Evolutionary conservation across 2,797 vertebrate genomes (phyloP).

Genomic region (Okamejei kenojei): DNA sequence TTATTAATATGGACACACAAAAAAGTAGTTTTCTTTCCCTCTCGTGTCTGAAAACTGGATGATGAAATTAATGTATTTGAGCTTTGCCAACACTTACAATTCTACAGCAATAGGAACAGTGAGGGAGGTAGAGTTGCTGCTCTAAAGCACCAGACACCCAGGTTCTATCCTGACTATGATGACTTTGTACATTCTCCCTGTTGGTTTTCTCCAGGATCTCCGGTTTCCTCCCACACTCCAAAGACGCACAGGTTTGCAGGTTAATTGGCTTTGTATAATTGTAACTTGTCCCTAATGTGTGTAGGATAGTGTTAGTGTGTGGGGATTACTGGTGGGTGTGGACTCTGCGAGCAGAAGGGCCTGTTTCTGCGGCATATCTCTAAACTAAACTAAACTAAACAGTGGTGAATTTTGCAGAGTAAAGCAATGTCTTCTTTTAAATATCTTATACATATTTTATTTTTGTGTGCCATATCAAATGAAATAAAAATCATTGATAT

Average conservation of each 20-base stretch:
- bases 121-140: background rate
- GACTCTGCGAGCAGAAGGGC: too few relatives aligned
- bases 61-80: background rate
- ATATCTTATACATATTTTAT: background rate
- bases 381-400: too few relatives aligned
- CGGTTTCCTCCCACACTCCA: too few relatives aligned
- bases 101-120: background rate
- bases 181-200: too few relatives aligned
- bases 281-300: too few relatives aligned
- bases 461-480: background rate
- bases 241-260: too few relatives aligned
- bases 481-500: background rate
- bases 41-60: background rate
- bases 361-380: background rate
- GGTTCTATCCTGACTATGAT: too few relatives aligned
- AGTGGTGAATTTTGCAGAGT: background rate
- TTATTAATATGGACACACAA: background rate
- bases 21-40: background rate
- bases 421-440: background rate
- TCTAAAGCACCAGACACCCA: too few relatives aligned
- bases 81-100: background rate
- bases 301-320: too few relatives aligned
- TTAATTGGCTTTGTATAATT: too few relatives aligned
- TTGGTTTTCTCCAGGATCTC: too few relatives aligned
- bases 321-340: too few relatives aligned